Conservation (phyloP, 2,113 vertebrate species). For the Synodontis membranacea region DNA sequence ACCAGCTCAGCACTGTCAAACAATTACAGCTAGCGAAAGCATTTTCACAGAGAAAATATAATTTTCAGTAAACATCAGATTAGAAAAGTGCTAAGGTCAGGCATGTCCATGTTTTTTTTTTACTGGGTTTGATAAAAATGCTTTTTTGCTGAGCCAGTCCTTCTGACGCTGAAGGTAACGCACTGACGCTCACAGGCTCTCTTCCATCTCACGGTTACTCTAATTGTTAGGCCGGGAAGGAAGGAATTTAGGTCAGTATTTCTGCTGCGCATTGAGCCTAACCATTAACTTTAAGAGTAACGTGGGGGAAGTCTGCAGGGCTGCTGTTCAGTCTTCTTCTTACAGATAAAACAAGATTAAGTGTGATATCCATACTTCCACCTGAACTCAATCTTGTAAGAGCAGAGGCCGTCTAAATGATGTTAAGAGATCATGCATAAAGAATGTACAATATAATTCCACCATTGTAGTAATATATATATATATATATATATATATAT, state of each 20-base stretch:
- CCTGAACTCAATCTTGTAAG: background rate
- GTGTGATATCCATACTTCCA: background rate
- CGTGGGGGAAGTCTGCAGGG: background rate
- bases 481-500: too few species aligned
- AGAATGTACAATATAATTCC: background rate
- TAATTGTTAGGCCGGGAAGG: background rate
- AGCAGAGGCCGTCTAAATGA: background rate
- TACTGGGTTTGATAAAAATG: background rate
- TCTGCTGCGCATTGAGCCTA: background rate
- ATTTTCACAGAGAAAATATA: background rate
- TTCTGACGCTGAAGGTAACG: slow-evolving; percentile 2
- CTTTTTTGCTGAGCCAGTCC: slow-evolving; percentile 16
- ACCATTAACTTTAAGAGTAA: background rate
- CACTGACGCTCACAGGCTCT: background rate
- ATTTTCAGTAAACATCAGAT: background rate
- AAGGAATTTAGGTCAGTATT: slow-evolving; percentile 25
- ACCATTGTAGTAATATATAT: background rate
- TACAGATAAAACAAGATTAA: background rate
- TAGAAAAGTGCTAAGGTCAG: background rate
- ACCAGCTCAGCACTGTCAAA: background rate
- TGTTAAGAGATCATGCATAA: background rate
- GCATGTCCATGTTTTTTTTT: background rate
- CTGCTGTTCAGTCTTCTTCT: background rate
- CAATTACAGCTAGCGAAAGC: background rate
- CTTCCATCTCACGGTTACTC: background rate